Evolutionary conservation across 2,113 vertebrate genomes (phyloP).

Genomic region (Rostratula benghalensis): DNA sequence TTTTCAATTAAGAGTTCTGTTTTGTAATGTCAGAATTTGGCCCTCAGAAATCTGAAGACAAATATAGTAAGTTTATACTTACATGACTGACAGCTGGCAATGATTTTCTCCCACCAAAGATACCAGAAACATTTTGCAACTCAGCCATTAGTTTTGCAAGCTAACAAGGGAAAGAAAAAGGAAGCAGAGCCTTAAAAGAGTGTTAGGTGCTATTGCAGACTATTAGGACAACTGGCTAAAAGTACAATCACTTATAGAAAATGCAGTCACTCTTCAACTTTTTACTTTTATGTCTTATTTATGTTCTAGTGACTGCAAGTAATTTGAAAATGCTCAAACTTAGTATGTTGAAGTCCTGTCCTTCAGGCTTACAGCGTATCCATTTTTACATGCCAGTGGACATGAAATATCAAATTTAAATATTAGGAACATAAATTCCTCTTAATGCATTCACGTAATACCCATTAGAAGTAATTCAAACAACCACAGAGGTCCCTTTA

Average conservation of each 20-base stretch:
- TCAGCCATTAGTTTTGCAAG: constrained; percentile 96
- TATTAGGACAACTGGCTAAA: constrained; percentile 8
- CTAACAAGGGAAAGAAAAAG: constrained; percentile 70
- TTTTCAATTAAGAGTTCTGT: background rate
- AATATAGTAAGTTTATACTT: constrained; percentile 50
- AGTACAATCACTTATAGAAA: constrained; percentile 16
- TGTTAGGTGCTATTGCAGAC: constrained; percentile 4
- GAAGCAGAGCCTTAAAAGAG: background rate
- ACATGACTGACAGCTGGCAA: constrained; percentile 74
- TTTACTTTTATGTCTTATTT: background rate
- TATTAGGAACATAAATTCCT: background rate
- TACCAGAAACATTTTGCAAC: constrained; percentile 86
- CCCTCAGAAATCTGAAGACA: background rate
- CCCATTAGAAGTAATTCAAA: background rate
- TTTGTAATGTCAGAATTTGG: background rate
- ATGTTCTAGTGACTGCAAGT: background rate
- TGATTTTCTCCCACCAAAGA: constrained; percentile 75
- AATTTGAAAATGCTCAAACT: background rate
- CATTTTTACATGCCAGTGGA: background rate
- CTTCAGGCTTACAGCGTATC: background rate
- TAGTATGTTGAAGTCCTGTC: background rate
- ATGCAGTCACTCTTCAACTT: background rate
- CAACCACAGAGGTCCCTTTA: background rate
- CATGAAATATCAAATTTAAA: background rate
- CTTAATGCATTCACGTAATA: background rate